Percentiles rank a stretch among this genome's conserved stretches.
Conservation (phyloP, 2,113 vertebrate species). For the Sphyrna mokarran region DNA sequence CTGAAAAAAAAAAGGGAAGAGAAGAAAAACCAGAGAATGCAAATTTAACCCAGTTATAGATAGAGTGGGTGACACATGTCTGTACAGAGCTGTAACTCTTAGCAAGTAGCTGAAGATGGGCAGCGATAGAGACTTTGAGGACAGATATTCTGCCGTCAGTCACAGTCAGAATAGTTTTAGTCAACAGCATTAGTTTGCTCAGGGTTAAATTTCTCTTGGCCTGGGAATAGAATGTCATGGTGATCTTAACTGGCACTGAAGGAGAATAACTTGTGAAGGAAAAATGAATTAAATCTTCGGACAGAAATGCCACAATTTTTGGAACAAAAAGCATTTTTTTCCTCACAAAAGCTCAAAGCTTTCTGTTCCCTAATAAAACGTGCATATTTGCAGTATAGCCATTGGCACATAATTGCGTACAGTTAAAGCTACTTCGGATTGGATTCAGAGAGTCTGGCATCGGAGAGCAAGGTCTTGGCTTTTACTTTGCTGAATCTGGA, state of each 20-base stretch:
- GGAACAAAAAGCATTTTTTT: neutral
- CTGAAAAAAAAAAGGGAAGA: neutral
- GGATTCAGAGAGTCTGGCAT: slow-evolving; percentile 6
- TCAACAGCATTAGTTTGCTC: neutral
- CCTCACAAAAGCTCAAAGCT: neutral
- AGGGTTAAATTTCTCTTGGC: neutral
- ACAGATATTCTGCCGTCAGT: neutral
- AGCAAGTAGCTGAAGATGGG: neutral
- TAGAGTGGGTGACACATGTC: neutral
- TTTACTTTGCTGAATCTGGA: neutral
- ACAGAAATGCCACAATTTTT: neutral
- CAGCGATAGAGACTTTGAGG: neutral
- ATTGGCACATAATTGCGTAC: neutral
- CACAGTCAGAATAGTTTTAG: neutral
- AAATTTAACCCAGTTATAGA: neutral
- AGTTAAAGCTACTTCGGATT: neutral
- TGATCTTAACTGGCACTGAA: slow-evolving; percentile 4
- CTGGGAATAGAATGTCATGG: neutral
- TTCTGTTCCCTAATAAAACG: neutral
- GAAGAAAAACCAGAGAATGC: neutral
- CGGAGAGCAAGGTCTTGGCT: neutral
- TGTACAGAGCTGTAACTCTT: neutral
- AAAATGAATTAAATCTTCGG: neutral
- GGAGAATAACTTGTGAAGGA: neutral
- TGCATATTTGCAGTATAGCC: neutral